Base-by-base conservation (phyloP, 2,797 vertebrate species). In the Gallinago stenura region DNA sequence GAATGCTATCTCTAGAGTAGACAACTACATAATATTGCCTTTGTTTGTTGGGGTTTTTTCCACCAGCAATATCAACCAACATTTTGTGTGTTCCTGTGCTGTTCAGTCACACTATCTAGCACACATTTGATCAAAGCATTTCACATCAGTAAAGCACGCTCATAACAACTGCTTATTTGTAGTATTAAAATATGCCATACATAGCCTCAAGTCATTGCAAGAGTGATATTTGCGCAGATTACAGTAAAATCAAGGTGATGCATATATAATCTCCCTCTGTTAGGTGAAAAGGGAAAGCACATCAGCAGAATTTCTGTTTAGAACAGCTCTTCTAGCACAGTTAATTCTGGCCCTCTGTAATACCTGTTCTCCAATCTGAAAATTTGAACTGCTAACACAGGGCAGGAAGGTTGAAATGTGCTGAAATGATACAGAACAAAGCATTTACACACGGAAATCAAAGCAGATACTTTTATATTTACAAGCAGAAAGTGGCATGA, bases 271-370 rank as follows among this genome's bases (percentile, higher is more conserved):
- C 78, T 64, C 37, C 33, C 75, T 51, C 64, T 60, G 61, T 64
- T 93, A 92, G 54, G 92, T 93, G 73, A 88, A 90, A 92, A 95
- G 58, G 51, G 45, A 84, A 93, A 93, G 73, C 24, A 46, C 72
- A 61, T 72, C 84, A 95, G 88, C 70, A 77, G 66, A 37, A 58
- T 81, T 97, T 96, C 90, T 93, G 93, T 96, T 97, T 94, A 97
- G 83, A 96, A 83, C 56, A 93, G 94, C 92, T 93, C 71, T 92
- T 95, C 75, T 8, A 65, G 58, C 60, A 77, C 56, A 93, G 75
- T 94, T 93, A 92, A 95, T 94, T 94, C 87, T 43, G 45, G 24
- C 28, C 19, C 57, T 94, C 92, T 26, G 9, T 57, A 95, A 94
- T 85, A 84, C 54, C 86, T 85, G 31, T 65, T 18, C 66, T 87